A percentile compares a stretch with the other conserved stretches of the same genome.
These are phyloP conservation scores for Zaprionus bogoriensis DNA, from an alignment of 2,888 invertebrate genomes.

Conservation along the genomic window DNA sequence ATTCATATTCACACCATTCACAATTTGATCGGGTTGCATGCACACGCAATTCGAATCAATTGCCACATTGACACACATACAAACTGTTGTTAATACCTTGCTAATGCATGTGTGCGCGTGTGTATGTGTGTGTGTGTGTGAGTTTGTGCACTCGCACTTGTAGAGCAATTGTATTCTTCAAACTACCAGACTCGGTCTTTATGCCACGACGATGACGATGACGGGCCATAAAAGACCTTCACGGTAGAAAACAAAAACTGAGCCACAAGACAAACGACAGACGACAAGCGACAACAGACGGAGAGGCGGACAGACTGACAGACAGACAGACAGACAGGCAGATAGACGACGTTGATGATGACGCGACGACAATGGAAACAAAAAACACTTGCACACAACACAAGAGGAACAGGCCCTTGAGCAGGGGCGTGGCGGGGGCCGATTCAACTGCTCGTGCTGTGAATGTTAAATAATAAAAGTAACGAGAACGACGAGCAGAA, in stretches of 20 bases:
- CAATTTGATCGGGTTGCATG: constrained; percentile 53
- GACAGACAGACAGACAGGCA: constrained; percentile 8
- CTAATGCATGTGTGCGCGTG: not conserved
- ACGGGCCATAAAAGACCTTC: constrained; percentile 65
- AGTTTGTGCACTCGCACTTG: not conserved
- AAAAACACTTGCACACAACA: constrained; percentile 35
- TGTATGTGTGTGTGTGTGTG: not conserved
- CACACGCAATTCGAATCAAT: constrained; percentile 70
- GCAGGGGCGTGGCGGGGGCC: not conserved
- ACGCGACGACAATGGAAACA: constrained; percentile 49
- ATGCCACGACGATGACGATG: constrained; percentile 34
- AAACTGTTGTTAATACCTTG: constrained; percentile 23
- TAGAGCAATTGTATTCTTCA: not conserved
- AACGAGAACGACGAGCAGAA: constrained; percentile 34
- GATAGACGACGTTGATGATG: constrained; percentile 32
- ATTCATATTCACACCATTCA: constrained; percentile 45
- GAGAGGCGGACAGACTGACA: not conserved
- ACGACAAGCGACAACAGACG: constrained; percentile 1
- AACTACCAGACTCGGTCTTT: not conserved
- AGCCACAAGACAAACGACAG: constrained; percentile 37
- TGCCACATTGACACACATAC: constrained; percentile 71
- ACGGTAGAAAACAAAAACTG: constrained; percentile 57
- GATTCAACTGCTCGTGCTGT: constrained; percentile 56
- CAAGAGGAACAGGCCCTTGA: constrained; percentile 3
- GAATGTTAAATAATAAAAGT: constrained; percentile 59